These are phyloP conservation scores for Benitochromis conjunctus DNA, from an alignment of 2,113 vertebrate species.

Conservation along the genomic window DNA sequence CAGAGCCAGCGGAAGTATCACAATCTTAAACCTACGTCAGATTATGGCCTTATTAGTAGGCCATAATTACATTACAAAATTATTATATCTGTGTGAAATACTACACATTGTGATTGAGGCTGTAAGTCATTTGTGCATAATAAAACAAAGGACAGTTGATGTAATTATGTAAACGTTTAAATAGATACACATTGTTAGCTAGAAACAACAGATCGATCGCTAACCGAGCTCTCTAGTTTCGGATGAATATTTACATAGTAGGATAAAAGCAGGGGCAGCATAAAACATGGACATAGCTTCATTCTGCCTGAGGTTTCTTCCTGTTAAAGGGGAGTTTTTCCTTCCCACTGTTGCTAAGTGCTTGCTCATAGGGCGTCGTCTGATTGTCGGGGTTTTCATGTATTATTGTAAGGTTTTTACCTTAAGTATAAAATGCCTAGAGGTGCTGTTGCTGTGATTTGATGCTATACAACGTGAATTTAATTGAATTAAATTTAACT, in stretches of 20 bases:
- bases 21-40: background rate
- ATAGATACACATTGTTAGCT: background rate
- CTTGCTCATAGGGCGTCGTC: background rate
- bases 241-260: background rate
- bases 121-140: background rate
- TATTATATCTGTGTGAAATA: background rate
- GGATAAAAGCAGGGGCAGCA: accelerated
- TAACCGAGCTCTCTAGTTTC: background rate
- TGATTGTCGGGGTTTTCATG: background rate
- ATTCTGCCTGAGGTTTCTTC: accelerated
- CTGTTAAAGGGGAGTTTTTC: background rate
- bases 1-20: background rate
- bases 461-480: accelerated
- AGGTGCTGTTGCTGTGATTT: background rate
- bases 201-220: accelerated
- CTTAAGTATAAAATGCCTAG: background rate
- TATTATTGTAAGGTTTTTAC: background rate
- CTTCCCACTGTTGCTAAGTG: background rate
- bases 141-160: background rate
- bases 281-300: background rate
- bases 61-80: no score
- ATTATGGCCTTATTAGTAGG: no score
- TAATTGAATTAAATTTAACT: background rate
- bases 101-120: background rate
- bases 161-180: background rate